phyloP scores from a whole-genome alignment of 2,888 invertebrate species.

The Panorpa germanica region DNA sequence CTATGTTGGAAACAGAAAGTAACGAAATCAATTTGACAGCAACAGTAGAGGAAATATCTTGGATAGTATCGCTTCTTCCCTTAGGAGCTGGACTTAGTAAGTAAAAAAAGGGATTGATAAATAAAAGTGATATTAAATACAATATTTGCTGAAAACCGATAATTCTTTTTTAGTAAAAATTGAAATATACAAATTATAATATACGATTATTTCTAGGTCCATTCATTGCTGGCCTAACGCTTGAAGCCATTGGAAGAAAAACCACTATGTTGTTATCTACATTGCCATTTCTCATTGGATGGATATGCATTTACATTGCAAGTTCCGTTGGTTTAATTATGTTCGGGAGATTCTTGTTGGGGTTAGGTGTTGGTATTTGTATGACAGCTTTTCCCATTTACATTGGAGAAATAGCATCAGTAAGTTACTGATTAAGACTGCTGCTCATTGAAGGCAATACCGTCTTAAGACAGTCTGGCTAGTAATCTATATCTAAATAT shows the following conservation, averaged over 20 bases:
- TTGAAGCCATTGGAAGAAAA: conserved; percentile 49
- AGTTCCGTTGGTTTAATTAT: conserved; percentile 27
- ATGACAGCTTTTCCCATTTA: conserved; percentile 69
- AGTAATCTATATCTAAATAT: too few species aligned
- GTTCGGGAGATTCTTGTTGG: conserved; percentile 37
- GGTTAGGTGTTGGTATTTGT: conserved; percentile 44
- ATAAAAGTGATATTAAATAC: too few species aligned
- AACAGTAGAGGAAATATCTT: conserved; percentile 38
- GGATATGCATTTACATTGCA: conserved; percentile 37
- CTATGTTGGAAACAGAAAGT: conserved; percentile 35
- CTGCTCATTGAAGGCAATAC: too few species aligned
- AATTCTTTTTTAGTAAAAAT: too few species aligned
- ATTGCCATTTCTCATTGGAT: conserved; percentile 48
- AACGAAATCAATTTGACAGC: too few species aligned
- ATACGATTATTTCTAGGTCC: conserved; percentile 39
- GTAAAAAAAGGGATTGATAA: too few species aligned
- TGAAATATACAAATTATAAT: too few species aligned
- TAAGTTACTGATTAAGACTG: too few species aligned
- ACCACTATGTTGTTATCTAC: conserved; percentile 41
- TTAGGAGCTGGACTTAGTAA: conserved; percentile 46
- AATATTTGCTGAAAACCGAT: too few species aligned
- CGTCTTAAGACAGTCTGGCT: too few species aligned
- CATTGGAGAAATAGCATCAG: conserved; percentile 68
- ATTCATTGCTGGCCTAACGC: conserved; percentile 45
- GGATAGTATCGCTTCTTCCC: conserved; percentile 54